Conservation (phyloP, 2,888 invertebrate genomes). For the Erebia ligea region DNA sequence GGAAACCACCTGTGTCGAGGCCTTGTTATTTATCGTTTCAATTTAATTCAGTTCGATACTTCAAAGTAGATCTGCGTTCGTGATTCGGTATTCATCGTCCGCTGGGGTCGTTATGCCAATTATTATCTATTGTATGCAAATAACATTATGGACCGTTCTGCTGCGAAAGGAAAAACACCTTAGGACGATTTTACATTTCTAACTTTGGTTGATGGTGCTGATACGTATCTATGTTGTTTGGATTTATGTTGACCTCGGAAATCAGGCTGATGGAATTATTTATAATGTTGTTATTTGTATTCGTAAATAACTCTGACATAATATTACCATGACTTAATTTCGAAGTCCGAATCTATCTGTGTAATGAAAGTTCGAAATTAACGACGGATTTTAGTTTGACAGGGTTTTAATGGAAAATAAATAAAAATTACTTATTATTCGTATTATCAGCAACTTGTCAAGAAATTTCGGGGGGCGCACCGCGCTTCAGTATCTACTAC, state of each 20-base stretch:
- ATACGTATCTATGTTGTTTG: slow-evolving; percentile 18
- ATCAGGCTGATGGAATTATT: neutral
- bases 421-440: too few species aligned
- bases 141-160: slow-evolving; percentile 25
- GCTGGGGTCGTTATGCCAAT: slow-evolving; percentile 37
- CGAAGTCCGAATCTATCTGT: too few species aligned
- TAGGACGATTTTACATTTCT: slow-evolving; percentile 23
- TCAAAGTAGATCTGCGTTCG: slow-evolving; percentile 25
- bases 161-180: slow-evolving; percentile 30
- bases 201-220: slow-evolving; percentile 6
- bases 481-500: too few species aligned
- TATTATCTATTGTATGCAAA: slow-evolving; percentile 42
- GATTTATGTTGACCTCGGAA: slow-evolving; percentile 6
- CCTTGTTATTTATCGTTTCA: slow-evolving; percentile 31
- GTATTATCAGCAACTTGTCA: too few species aligned
- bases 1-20: slow-evolving; percentile 33
- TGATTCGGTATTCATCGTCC: slow-evolving; percentile 22
- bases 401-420: too few species aligned
- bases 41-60: slow-evolving; percentile 34
- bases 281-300: too few species aligned
- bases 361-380: too few species aligned
- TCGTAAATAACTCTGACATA: too few species aligned
- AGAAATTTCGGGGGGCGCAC: too few species aligned
- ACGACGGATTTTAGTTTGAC: too few species aligned
- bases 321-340: too few species aligned